phyloP scores from a whole-genome alignment of 2,888 invertebrate species.

The Athalia circularis region DNA sequence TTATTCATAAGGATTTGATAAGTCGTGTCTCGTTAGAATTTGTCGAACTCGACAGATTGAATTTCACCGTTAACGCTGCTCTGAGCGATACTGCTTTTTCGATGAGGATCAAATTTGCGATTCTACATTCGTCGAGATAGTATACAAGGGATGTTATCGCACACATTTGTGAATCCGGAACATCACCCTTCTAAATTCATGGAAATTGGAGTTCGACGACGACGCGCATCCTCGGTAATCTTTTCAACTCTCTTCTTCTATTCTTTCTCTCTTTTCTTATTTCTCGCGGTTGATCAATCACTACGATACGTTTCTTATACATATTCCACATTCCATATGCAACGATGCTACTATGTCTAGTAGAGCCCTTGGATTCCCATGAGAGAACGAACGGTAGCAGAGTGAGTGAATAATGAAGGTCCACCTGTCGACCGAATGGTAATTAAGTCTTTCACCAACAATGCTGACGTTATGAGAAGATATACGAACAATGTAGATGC shows the following conservation, averaged over 20 bases:
- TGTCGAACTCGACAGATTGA: constrained; percentile 4
- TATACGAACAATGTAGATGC: constrained; percentile 27
- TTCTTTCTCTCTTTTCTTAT: neutral
- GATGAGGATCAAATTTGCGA: neutral
- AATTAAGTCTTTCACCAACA: constrained; percentile 43
- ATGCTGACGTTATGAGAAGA: constrained; percentile 24
- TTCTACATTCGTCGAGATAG: neutral
- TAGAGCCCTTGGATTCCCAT: constrained; percentile 22
- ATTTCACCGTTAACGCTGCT: neutral
- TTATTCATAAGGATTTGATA: constrained; percentile 1
- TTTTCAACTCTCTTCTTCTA: neutral
- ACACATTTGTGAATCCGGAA: neutral
- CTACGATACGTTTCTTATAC: too few species aligned
- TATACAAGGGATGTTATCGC: too few species aligned
- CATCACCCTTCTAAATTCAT: neutral
- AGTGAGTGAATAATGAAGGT: constrained; percentile 44
- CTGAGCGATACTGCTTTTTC: neutral
- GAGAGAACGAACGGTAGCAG: constrained; percentile 12
- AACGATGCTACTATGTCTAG: neutral
- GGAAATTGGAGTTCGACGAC: neutral
- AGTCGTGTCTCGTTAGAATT: constrained; percentile 5
- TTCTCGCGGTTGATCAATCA: too few species aligned
- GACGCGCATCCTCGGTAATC: too few species aligned
- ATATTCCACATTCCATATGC: too few species aligned
- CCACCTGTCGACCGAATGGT: constrained; percentile 45